A percentile compares a stretch with the other conserved stretches of the same genome.
These are phyloP conservation scores for Sinocyclocheilus rhinocerous DNA, from an alignment of 2,113 vertebrate species.

Conservation along the genomic window DNA sequence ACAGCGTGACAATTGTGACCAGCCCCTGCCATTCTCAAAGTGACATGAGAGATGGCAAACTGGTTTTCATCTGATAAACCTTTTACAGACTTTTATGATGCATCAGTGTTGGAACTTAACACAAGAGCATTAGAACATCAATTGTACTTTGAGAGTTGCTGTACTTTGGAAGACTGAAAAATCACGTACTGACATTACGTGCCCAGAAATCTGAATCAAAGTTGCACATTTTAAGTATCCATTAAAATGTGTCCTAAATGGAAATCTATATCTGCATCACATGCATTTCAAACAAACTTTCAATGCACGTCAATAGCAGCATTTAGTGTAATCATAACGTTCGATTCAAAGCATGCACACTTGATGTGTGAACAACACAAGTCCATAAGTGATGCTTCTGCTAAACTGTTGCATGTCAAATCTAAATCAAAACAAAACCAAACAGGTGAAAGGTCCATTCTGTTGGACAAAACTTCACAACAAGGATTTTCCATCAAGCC, in stretches of 20 bases:
- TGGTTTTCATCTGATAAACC: not conserved
- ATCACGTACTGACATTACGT: not conserved
- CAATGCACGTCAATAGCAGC: not conserved
- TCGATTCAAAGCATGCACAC: not conserved
- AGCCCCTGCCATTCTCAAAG: conserved; percentile 35
- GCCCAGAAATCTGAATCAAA: not conserved
- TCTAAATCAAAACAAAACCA: not conserved
- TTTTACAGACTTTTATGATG: not conserved
- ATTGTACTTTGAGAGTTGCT: not conserved
- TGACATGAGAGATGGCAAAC: not conserved
- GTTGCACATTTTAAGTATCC: not conserved
- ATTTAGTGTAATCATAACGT: not conserved
- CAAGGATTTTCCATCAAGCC: not conserved
- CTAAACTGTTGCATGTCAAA: not conserved
- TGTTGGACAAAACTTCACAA: not conserved
- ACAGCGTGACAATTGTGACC: conserved; percentile 14
- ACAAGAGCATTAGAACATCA: not conserved
- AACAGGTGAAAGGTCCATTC: not conserved
- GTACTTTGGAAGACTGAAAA: not conserved
- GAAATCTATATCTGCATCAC: not conserved
- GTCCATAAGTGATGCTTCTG: not conserved
- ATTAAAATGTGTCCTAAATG: not conserved
- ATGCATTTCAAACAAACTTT: not conserved
- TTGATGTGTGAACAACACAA: not conserved
- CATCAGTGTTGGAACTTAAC: not conserved